These are phyloP conservation scores for Myotis planiceps DNA, from an alignment of 2,797 vertebrate genomes.

Conservation along the genomic window DNA sequence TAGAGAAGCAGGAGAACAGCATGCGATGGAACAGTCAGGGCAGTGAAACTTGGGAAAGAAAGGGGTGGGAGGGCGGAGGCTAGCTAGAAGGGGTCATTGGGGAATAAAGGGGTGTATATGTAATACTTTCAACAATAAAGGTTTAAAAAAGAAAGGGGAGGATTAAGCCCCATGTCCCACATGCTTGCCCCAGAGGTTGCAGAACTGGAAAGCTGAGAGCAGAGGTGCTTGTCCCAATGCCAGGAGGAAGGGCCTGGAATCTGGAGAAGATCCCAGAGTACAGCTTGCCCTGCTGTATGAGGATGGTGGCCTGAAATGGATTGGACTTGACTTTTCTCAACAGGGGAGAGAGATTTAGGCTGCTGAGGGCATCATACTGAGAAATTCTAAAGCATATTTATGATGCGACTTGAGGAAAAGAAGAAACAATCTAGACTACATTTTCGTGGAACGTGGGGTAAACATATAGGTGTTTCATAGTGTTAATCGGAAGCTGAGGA, in stretches of 20 bases:
- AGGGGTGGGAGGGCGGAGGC: no score
- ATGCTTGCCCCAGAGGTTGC: background rate
- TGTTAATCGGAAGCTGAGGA: background rate
- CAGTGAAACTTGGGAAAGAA: background rate
- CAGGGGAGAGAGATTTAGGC: background rate
- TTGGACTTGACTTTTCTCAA: background rate
- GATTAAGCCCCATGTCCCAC: no score
- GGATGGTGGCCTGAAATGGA: background rate
- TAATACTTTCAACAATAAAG: no score
- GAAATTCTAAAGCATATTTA: background rate
- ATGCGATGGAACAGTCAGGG: background rate
- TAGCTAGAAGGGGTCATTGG: no score
- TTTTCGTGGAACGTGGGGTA: background rate
- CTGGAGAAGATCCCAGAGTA: background rate
- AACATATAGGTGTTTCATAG: background rate
- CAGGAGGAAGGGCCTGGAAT: fast-evolving
- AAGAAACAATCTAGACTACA: background rate
- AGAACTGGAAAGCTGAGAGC: background rate
- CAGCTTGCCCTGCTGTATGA: background rate
- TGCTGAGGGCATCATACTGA: background rate
- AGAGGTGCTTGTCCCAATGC: background rate
- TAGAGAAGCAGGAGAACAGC: background rate
- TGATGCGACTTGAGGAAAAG: background rate
- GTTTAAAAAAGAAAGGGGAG: background rate
- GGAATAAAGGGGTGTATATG: no score